These are phyloP conservation scores for Bolborhynchus lineola DNA, from an alignment of 2,113 vertebrate species.

Conservation along the genomic window DNA sequence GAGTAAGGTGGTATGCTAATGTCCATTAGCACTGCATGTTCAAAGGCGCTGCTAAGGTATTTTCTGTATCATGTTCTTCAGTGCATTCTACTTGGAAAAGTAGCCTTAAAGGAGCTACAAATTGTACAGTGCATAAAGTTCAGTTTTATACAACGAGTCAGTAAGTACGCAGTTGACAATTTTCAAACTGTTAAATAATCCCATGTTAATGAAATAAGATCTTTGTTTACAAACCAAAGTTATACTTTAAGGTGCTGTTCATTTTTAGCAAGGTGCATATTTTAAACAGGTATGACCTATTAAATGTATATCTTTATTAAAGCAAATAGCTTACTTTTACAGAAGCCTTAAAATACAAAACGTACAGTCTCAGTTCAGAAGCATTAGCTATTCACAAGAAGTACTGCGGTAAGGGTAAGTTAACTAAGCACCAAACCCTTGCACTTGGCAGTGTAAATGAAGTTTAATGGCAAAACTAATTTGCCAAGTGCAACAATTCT, in stretches of 20 bases:
- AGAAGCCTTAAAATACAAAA: conserved; percentile 87
- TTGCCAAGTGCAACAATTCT: conserved; percentile 74
- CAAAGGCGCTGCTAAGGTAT: neutral
- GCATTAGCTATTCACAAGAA: conserved; percentile 76
- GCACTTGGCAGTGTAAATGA: conserved; percentile 68
- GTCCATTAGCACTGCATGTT: accelerated
- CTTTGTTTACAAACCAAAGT: conserved; percentile 44
- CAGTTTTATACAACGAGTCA: neutral
- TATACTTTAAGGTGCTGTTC: conserved; percentile 48
- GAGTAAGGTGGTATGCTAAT: too few species aligned
- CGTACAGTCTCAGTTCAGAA: conserved; percentile 83
- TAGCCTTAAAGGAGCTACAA: neutral
- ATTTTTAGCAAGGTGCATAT: conserved; percentile 55
- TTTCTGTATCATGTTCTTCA: accelerated
- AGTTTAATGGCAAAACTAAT: conserved; percentile 68
- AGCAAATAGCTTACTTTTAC: conserved; percentile 82
- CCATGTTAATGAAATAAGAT: conserved; percentile 34
- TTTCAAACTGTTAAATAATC: conserved; percentile 49
- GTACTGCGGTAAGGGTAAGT: conserved; percentile 73
- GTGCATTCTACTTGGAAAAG: neutral
- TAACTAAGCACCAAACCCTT: conserved; percentile 70
- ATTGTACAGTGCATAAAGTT: neutral
- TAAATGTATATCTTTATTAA: conserved; percentile 83
- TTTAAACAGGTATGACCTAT: conserved; percentile 73
- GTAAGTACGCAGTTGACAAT: conserved; percentile 58